Percentiles rank a stretch among this genome's conserved stretches.
These are phyloP conservation scores for Dasypolia templi DNA, from an alignment of 2,888 invertebrate species.

Conservation along the genomic window DNA sequence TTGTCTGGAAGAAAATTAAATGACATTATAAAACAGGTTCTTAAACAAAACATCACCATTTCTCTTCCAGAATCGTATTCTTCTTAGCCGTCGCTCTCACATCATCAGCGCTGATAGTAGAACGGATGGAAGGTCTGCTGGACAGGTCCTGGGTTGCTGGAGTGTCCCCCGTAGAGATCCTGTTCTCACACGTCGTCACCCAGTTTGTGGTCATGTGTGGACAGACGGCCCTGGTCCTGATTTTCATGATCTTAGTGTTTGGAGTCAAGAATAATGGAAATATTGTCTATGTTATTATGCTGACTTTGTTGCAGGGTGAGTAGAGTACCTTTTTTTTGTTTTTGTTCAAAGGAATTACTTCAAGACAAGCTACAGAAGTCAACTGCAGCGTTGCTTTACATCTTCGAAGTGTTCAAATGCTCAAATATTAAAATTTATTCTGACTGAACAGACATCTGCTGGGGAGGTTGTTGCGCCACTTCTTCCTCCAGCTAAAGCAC, in stretches of 20 bases:
- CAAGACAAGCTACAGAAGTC: too few species aligned
- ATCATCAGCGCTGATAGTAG: slow-evolving; percentile 97
- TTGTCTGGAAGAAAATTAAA: neutral
- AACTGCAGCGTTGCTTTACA: too few species aligned
- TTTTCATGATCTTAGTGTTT: slow-evolving; percentile 97
- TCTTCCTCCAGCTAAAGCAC: too few species aligned
- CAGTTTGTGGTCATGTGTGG: slow-evolving; percentile 99
- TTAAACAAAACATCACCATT: slow-evolving; percentile 13
- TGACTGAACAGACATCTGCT: too few species aligned
- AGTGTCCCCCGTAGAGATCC: slow-evolving; percentile 97
- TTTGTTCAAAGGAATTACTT: neutral
- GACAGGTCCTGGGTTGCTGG: slow-evolving; percentile 98
- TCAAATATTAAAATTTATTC: too few species aligned
- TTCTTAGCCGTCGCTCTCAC: slow-evolving; percentile 98
- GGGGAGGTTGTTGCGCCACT: too few species aligned
- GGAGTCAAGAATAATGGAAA: slow-evolving; percentile 97
- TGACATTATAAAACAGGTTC: neutral
- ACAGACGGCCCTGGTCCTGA: slow-evolving; percentile 96
- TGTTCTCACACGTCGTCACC: slow-evolving; percentile 97
- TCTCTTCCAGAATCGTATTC: slow-evolving; percentile 95
- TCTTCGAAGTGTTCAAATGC: too few species aligned
- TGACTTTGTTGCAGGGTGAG: slow-evolving; percentile 95
- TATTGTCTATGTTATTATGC: slow-evolving; percentile 94
- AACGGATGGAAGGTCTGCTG: slow-evolving; percentile 96
- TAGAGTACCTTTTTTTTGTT: neutral